A percentile compares a stretch with the other conserved stretches of the same genome.
phyloP scores from a whole-genome alignment of 2,888 invertebrate genomes.

The Cataglyphis livida region DNA sequence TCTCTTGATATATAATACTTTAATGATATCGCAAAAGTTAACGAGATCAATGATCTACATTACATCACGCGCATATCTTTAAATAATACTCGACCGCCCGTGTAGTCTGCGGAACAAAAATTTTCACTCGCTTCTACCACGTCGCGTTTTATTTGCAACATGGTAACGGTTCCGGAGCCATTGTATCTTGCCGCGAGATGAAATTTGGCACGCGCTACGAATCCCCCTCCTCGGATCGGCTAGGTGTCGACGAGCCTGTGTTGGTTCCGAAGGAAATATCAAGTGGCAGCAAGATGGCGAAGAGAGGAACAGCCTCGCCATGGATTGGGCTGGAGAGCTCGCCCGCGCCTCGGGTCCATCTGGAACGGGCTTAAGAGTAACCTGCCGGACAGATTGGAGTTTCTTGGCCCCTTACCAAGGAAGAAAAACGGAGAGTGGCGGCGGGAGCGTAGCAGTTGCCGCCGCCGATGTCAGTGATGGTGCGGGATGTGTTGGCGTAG shows the following conservation, averaged over 20 bases:
- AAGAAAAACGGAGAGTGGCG: constrained; percentile 71
- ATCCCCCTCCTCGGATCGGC: constrained; percentile 40
- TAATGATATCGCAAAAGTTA: background rate
- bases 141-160: constrained; percentile 45
- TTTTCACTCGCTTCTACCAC: constrained; percentile 7
- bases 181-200: constrained; percentile 50
- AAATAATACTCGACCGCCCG: constrained; percentile 6
- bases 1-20: background rate
- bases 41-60: background rate
- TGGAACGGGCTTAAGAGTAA: constrained; percentile 81
- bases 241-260: constrained; percentile 64
- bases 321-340: constrained; percentile 67
- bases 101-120: constrained; percentile 2
- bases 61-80: background rate
- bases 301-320: constrained; percentile 66
- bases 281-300: constrained; percentile 76
- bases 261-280: constrained; percentile 74
- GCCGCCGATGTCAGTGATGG: constrained; percentile 65
- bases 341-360: constrained; percentile 78
- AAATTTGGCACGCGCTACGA: constrained; percentile 63
- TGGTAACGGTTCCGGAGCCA: constrained; percentile 39
- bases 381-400: constrained; percentile 81
- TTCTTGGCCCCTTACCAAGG: constrained; percentile 84
- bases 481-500: constrained; percentile 58
- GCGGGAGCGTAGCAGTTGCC: constrained; percentile 70